A percentile compares a stretch with the other conserved stretches of the same genome.
Conservation (phyloP, 1,140 invertebrate species). For the Nasonia vitripennis region DNA sequence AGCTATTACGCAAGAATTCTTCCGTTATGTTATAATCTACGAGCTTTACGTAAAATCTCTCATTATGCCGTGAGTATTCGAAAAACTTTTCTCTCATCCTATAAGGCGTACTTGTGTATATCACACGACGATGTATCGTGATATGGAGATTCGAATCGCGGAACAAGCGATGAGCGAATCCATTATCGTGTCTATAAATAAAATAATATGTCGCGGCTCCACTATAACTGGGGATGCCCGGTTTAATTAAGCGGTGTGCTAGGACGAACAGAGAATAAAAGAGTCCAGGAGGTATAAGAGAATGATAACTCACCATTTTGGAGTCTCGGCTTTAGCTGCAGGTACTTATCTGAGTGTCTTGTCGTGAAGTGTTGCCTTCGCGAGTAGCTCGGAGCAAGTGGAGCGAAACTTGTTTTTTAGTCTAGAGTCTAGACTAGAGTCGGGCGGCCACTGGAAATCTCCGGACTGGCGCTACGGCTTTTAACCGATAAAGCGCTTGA, state of each 20-base stretch:
- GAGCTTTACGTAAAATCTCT: too few species aligned
- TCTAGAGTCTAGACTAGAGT: not conserved
- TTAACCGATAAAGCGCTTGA: slow-evolving; percentile 25
- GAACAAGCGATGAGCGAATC: not conserved
- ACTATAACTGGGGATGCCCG: too few species aligned
- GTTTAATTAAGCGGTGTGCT: not conserved
- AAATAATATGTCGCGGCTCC: not conserved
- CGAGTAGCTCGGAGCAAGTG: not conserved
- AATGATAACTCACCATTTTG: not conserved
- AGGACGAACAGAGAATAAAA: not conserved
- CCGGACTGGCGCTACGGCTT: not conserved
- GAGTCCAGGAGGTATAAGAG: not conserved
- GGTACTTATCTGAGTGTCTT: too few species aligned
- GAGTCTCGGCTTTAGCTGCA: not conserved
- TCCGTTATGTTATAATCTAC: not conserved
- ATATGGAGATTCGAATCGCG: not conserved
- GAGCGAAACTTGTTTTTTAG: not conserved
- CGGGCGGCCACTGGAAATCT: not conserved
- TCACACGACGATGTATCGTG: not conserved
- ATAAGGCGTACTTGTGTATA: too few species aligned
- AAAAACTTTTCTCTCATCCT: not conserved
- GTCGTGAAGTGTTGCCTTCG: not conserved
- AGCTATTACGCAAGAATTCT: not conserved
- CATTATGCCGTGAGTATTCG: too few species aligned
- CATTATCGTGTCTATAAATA: not conserved